phyloP scores from a whole-genome alignment of 2,797 vertebrate genomes.

The Moxostoma hubbsi region DNA sequence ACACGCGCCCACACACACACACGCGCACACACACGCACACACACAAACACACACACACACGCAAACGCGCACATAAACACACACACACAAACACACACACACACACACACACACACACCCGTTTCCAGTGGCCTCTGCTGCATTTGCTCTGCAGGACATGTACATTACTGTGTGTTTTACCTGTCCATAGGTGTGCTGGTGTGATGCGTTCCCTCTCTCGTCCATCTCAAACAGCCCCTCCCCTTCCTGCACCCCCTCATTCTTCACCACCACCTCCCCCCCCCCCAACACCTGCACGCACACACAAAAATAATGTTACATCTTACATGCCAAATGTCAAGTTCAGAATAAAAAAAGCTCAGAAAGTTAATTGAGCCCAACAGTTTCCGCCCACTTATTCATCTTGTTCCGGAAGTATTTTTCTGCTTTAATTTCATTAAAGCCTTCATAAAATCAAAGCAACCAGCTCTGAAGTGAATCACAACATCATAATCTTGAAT shows the following conservation, averaged over 20 bases:
- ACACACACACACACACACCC: slow-evolving; percentile 18
- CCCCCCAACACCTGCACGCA: slow-evolving; percentile 77
- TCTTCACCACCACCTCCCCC: slow-evolving; percentile 81
- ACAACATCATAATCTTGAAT: too few relatives aligned
- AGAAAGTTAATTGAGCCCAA: too few relatives aligned
- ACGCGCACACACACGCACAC: slow-evolving; percentile 24
- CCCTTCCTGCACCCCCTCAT: slow-evolving; percentile 77
- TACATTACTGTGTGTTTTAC: slow-evolving; percentile 8
- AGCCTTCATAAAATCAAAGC: too few relatives aligned
- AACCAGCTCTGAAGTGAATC: too few relatives aligned
- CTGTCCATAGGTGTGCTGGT: slow-evolving; percentile 43
- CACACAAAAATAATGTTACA: not conserved
- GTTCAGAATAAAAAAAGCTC: too few relatives aligned
- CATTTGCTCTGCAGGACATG: too few relatives aligned
- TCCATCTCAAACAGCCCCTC: slow-evolving; percentile 79
- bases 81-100: slow-evolving; percentile 27
- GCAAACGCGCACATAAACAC: too few relatives aligned
- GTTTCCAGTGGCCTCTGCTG: too few relatives aligned
- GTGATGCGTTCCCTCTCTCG: slow-evolving; percentile 68
- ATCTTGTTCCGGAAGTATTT: too few relatives aligned
- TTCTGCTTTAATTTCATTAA: too few relatives aligned
- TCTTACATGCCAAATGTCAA: too few relatives aligned
- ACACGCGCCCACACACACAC: slow-evolving; percentile 28
- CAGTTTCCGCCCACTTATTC: too few relatives aligned
- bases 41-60: slow-evolving; percentile 5